These are phyloP conservation scores for Gymnocephalus cernua DNA, from an alignment of 2,113 vertebrate genomes.

Conservation along the genomic window DNA sequence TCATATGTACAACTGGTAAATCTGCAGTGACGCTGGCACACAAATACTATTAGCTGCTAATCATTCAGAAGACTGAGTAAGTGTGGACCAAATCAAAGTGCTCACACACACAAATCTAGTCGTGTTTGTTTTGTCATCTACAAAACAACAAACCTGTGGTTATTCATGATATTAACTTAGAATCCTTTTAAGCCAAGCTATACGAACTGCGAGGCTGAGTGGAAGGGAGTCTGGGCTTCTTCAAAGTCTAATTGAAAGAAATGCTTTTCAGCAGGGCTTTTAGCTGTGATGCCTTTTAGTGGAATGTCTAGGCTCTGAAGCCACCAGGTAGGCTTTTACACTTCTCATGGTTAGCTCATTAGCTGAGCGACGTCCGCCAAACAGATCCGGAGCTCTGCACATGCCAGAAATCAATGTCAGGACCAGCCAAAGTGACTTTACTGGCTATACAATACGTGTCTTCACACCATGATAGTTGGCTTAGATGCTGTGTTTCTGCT, in stretches of 20 bases:
- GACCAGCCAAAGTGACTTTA: constrained; percentile 68
- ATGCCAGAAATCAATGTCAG: constrained; percentile 67
- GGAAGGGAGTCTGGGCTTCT: constrained; percentile 35
- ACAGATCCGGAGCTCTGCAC: constrained; percentile 54
- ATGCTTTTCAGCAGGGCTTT: constrained; percentile 54
- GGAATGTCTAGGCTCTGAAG: constrained; percentile 55
- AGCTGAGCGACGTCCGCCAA: constrained; percentile 61
- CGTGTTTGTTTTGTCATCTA: constrained; percentile 46
- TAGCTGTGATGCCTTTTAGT: constrained; percentile 55
- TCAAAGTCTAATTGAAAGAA: constrained; percentile 68
- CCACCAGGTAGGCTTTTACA: constrained; percentile 77
- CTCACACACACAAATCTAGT: constrained; percentile 35
- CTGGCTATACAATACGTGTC: constrained; percentile 49
- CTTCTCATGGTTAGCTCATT: constrained; percentile 70
- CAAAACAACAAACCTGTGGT: constrained; percentile 48
- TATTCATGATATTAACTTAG: constrained; percentile 45
- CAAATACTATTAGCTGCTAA: constrained; percentile 54
- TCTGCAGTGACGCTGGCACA: constrained; percentile 25
- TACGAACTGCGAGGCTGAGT: constrained; percentile 22
- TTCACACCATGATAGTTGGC: constrained; percentile 64
- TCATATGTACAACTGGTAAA: constrained; percentile 43
- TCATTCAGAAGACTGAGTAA: constrained; percentile 53
- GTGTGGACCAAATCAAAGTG: constrained; percentile 51
- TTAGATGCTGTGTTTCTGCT: constrained; percentile 47
- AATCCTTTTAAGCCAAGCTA: constrained; percentile 22